These are phyloP conservation scores for Agrypnia vestita DNA, from an alignment of 1,140 invertebrate species.

Conservation along the genomic window DNA sequence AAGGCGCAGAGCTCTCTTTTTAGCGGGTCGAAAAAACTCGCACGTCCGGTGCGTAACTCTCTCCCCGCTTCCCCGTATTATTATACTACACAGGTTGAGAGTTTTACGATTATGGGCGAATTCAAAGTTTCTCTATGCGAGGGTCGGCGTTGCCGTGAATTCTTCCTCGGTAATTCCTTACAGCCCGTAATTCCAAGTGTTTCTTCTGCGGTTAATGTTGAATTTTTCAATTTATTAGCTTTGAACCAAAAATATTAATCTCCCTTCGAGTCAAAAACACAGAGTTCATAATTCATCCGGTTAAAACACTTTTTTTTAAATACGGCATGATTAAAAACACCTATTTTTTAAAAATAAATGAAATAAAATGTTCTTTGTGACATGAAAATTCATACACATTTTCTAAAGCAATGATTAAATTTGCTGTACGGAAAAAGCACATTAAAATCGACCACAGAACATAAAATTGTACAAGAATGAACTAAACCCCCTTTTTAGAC, in stretches of 20 bases:
- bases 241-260: neutral
- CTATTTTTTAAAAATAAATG: too few species aligned
- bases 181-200: conserved; percentile 38
- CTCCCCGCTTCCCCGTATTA: neutral
- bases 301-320: too few species aligned
- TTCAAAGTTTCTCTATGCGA: conserved; percentile 54
- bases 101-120: conserved; percentile 60
- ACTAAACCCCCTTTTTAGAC: too few species aligned
- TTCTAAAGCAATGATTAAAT: too few species aligned
- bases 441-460: too few species aligned
- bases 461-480: too few species aligned
- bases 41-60: conserved; percentile 59
- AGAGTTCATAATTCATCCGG: too few species aligned
- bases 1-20: neutral
- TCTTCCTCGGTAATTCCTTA: conserved; percentile 17
- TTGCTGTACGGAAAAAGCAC: too few species aligned
- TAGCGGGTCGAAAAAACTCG: conserved; percentile 32
- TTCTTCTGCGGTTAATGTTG: conserved; percentile 26
- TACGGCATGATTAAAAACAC: too few species aligned
- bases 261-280: too few species aligned
- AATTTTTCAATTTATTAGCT: conserved; percentile 30
- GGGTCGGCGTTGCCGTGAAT: conserved; percentile 9
- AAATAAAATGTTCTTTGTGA: too few species aligned
- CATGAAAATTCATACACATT: too few species aligned
- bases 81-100: conserved; percentile 43